A percentile compares a stretch with the other conserved stretches of the same genome.
These are phyloP conservation scores for Sander lucioperca DNA, from an alignment of 2,113 vertebrate genomes.

Conservation along the genomic window DNA sequence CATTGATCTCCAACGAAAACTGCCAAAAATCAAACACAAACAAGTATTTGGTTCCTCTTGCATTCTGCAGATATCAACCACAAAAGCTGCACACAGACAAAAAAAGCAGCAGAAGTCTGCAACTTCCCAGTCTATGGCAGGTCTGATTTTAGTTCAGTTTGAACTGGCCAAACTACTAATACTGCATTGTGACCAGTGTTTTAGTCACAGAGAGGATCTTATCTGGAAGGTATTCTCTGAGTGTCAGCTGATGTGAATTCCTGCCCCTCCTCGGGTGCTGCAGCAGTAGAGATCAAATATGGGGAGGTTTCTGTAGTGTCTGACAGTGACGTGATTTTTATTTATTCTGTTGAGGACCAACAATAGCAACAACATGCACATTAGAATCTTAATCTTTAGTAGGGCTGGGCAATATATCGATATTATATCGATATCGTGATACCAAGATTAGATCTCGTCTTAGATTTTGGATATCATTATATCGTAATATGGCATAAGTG, in stretches of 20 bases:
- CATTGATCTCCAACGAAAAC: constrained; percentile 17
- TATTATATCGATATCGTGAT: too few species aligned
- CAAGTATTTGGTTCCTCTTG: constrained; percentile 15
- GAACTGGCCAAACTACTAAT: background rate
- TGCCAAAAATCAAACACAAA: constrained; percentile 25
- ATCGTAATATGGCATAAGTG: too few species aligned
- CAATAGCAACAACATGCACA: background rate
- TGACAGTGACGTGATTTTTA: background rate
- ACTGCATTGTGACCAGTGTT: constrained; percentile 17
- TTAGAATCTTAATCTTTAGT: background rate
- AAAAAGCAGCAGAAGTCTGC: background rate
- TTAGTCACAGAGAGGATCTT: constrained; percentile 26
- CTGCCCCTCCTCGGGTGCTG: constrained; percentile 22
- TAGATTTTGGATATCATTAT: too few species aligned
- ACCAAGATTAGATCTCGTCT: too few species aligned
- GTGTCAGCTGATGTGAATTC: constrained; percentile 48
- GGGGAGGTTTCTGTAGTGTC: background rate
- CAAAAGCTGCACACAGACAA: background rate
- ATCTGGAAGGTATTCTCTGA: constrained; percentile 39
- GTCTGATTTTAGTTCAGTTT: background rate
- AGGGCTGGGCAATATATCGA: too few species aligned
- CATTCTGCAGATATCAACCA: constrained; percentile 27
- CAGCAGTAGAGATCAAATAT: constrained; percentile 30
- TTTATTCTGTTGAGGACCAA: background rate
- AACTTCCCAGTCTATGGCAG: background rate